Conservation (phyloP, 1,140 invertebrate genomes). For the Helicoverpa zea region DNA sequence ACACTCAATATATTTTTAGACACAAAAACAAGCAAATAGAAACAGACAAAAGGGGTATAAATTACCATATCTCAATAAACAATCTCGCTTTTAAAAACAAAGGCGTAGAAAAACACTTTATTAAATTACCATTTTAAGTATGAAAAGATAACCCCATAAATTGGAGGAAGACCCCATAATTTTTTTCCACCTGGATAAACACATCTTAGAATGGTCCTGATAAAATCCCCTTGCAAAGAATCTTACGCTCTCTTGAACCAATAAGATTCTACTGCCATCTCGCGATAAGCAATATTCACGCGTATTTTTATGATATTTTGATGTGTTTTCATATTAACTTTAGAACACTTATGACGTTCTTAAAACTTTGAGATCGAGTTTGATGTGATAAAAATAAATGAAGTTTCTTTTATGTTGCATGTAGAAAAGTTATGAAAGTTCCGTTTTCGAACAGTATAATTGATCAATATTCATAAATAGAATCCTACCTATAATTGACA, state of each 20-base stretch:
- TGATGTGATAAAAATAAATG: background rate
- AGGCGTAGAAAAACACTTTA: background rate
- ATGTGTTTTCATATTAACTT: constrained; percentile 5
- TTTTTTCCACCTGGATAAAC: constrained; percentile 36
- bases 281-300: constrained; percentile 28
- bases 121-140: constrained; percentile 35
- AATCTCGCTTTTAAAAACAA: constrained; percentile 16
- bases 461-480: too few relatives aligned
- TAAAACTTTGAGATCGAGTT: background rate
- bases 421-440: too few relatives aligned
- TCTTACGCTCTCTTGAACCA: constrained; percentile 39
- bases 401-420: too few relatives aligned
- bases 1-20: too few relatives aligned
- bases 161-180: constrained; percentile 17
- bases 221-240: constrained; percentile 30
- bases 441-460: too few relatives aligned
- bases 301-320: constrained; percentile 22
- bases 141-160: constrained; percentile 35
- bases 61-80: background rate
- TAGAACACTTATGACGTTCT: background rate
- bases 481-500: too few relatives aligned
- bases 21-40: too few relatives aligned
- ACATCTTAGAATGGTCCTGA: constrained; percentile 33
- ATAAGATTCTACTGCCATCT: constrained; percentile 32
- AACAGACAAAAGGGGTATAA: too few relatives aligned